Conservation (phyloP, 2,888 invertebrate species). For the Stomorhina lunata region DNA sequence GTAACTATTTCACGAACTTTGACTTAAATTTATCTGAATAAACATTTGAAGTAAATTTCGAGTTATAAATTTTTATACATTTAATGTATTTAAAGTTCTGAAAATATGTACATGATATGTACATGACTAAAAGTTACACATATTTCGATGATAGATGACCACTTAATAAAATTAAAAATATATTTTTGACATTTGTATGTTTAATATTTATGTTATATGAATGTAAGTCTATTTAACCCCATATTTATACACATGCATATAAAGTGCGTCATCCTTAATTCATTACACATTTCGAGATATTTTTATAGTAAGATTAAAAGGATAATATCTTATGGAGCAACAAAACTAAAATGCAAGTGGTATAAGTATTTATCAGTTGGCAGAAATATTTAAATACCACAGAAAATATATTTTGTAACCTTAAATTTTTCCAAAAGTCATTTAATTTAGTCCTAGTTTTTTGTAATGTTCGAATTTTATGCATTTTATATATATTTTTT, state of each 20-base stretch:
- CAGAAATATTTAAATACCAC: no score
- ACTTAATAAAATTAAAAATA: slow-evolving; percentile 80
- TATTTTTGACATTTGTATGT: slow-evolving; percentile 7
- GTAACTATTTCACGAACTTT: no score
- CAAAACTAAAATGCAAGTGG: no score
- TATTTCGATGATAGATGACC: slow-evolving; percentile 80
- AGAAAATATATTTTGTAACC: no score
- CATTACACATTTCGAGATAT: not conserved
- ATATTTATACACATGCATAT: slow-evolving; percentile 65
- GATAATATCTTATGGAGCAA: slow-evolving; percentile 2
- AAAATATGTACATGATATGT: slow-evolving; percentile 69
- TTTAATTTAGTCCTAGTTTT: no score
- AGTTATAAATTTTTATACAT: no score
- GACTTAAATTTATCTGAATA: no score
- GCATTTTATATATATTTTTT: not conserved
- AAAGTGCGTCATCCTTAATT: slow-evolving; percentile 36
- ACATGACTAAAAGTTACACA: slow-evolving; percentile 75
- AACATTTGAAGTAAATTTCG: no score
- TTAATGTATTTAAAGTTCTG: slow-evolving; percentile 37
- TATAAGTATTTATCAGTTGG: no score
- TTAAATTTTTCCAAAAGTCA: no score
- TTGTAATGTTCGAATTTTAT: not conserved
- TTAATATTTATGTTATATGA: no score
- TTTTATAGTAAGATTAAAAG: not conserved
- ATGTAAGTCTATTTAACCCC: slow-evolving; percentile 14